These are phyloP conservation scores for Venustaconcha ellipsiformis DNA, from an alignment of 1,140 invertebrate genomes.

Conservation along the genomic window DNA sequence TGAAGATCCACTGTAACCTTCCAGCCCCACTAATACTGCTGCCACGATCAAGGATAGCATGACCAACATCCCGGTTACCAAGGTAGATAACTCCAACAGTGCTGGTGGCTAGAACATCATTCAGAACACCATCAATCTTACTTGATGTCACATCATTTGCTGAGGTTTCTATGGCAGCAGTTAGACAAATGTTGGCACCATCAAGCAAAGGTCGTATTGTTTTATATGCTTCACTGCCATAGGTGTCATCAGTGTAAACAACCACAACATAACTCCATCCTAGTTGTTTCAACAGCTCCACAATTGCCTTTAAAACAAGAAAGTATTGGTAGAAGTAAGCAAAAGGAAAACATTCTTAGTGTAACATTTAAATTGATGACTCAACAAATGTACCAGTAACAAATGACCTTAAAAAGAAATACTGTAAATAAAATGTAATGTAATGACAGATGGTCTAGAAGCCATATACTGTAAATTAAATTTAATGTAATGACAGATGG, in stretches of 20 bases:
- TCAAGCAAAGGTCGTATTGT: constrained; percentile 51
- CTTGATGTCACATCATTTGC: constrained; percentile 32
- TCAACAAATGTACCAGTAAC: too few relatives aligned
- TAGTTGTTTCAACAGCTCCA: constrained; percentile 63
- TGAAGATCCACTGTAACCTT: constrained; percentile 60
- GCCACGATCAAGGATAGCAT: constrained; percentile 40
- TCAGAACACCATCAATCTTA: constrained; percentile 36
- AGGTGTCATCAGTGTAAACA: constrained; percentile 65
- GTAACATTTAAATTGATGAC: too few relatives aligned
- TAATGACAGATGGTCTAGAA: too few relatives aligned
- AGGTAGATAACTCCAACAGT: constrained; percentile 53
- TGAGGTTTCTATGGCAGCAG: constrained; percentile 43
- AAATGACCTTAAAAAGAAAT: too few relatives aligned
- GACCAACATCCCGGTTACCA: constrained; percentile 34
- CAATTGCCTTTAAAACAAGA: constrained; percentile 57
- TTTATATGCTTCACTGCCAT: constrained; percentile 55
- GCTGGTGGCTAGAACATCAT: constrained; percentile 31
- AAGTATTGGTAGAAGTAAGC: too few relatives aligned
- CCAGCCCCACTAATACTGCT: constrained; percentile 33
- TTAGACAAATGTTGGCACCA: constrained; percentile 54
- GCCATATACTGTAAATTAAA: too few relatives aligned
- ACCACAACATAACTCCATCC: constrained; percentile 69
- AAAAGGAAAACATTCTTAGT: too few relatives aligned
- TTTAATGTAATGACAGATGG: too few relatives aligned
- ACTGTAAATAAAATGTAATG: too few relatives aligned